Base-by-base conservation (phyloP, 30 jellyfish, hydroid and myxozoan species). In the Morbakka virulenta region DNA sequence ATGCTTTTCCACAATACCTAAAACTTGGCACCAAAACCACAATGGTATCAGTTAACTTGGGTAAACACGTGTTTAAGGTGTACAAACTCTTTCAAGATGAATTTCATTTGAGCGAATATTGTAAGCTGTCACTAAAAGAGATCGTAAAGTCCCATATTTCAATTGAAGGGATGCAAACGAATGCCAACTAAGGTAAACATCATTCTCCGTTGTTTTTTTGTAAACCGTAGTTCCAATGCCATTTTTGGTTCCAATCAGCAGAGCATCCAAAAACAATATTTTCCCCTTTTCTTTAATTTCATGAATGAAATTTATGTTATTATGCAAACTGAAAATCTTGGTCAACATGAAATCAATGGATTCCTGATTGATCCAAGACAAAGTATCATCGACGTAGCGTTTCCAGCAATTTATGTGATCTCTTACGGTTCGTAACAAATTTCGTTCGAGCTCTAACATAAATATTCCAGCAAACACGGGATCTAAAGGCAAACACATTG, bases 401-500 rank as follows among this genome's bases (percentile, higher is more conserved):
- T 47, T 2, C 83, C 78, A 70, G 49, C 24, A 41, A 9, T 1
- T 1, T 50, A 35, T 70, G 6, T 0, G 1, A 2, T 26, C n/a
- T n/a, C n/a, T n/a, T 2, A 35, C 35, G 34, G 79, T 70, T 11
- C 50, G 76, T 1, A 70, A 25, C 49, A 33, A 70, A 35, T 41
- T 2, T 2, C 35, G 2, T 28, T 35, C 83, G 28, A 70, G 31
- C 26, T 35, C 83, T 41, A 70, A 73, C 83, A 70, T 70, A 21
- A 70, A 70, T n/a, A 70, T 70, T 32, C 78, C 78, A 35, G 83
- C 75, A 25, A 72, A 62, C 32, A 50, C 62, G 24, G 84, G 84
- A 23, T 79, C 84, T 79, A 72, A 25, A 47, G 84, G 83, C 26
- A 74, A 70, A 21, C 83, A 73, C 83, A 70, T 70, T 35, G 75